Percentiles rank a stretch among this genome's conserved stretches.
These are phyloP conservation scores for Phyllotreta striolata DNA, from an alignment of 2,888 invertebrate genomes.

Conservation along the genomic window DNA sequence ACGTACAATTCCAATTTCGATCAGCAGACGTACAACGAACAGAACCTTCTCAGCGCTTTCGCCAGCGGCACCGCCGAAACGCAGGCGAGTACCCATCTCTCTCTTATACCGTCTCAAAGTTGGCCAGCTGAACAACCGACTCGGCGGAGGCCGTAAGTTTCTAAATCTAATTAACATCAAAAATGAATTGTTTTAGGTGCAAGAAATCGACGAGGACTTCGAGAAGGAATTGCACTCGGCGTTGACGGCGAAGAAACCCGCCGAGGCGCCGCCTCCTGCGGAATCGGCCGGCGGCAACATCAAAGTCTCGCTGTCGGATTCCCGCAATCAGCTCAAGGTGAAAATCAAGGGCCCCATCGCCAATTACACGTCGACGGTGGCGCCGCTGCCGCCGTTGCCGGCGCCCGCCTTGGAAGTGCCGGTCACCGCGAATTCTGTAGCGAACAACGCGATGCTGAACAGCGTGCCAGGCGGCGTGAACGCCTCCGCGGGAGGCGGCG, in stretches of 20 bases:
- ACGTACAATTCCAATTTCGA: conserved; percentile 78
- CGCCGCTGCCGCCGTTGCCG: conserved; percentile 67
- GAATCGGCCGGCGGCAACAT: conserved; percentile 63
- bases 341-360: conserved; percentile 91
- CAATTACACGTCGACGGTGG: conserved; percentile 72
- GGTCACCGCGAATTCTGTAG: conserved; percentile 62
- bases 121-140: too few species aligned
- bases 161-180: neutral
- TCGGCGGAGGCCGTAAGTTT: too few species aligned
- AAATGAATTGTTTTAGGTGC: conserved; percentile 43
- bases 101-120: too few species aligned
- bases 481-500: conserved; percentile 44
- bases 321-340: conserved; percentile 85
- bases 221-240: conserved; percentile 79
- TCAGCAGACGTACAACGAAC: conserved; percentile 67
- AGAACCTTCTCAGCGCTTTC: conserved; percentile 72
- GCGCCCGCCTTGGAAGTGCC: conserved; percentile 54
- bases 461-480: conserved; percentile 35
- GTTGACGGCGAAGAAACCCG: conserved; percentile 66
- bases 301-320: conserved; percentile 80
- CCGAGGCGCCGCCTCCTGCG: conserved; percentile 58
- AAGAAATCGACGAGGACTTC: conserved; percentile 80
- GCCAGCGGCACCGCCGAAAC: conserved; percentile 75
- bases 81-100: conserved; percentile 56
- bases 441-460: conserved; percentile 56